Evolutionary conservation across 1,140 invertebrate genomes (phyloP), one percentile per base, ranked within the genome.

Genomic region (Caenorhabditis tropicalis): DNA sequence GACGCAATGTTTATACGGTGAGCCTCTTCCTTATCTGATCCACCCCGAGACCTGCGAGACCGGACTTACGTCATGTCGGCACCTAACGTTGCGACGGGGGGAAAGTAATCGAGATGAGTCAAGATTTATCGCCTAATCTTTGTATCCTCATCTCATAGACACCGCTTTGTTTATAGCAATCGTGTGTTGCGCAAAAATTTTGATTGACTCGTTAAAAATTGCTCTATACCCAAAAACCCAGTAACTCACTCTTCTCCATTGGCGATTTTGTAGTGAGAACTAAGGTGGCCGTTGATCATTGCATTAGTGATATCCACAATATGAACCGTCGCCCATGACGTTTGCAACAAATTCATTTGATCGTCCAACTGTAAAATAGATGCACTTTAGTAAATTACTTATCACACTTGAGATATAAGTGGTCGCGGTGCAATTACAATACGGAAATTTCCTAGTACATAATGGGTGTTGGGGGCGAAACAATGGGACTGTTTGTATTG

Each of bases 261-360:
- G 7, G 36, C 12, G 12, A 74, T 46, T 74, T 74, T 74, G n/a
- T 74, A 74, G 16, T n/a, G 16, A 24, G 36, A 21, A 21, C 0
- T 6, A 24, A 74, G 65, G 12, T 21, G 43, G 43, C 65, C 65
- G 6, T 29, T 58, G 16, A 43, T 19, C 56, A 82, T 43, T 10
- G 82, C 82, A 46, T 53, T 48, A 10, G 82, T 60, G 46, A 82
- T 48, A 60, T 82, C 82, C 12, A 82, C 43, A 15, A 82, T 43
- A 39, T 82, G 82, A 36, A 46, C 60, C 3, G 82, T 70, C 1
- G 56, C 12, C 82, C 82, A 82, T 9, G 36, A 70, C 6, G 82
- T 46, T 70, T 51, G 82, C 39, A 82, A 16, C 16, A 82, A 24
- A 43, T 31, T 51, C 56, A 60, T 60, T 74, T 70, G 82, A 15